phyloP scores from a whole-genome alignment of 1,140 invertebrate genomes.

The Apis laboriosa region DNA sequence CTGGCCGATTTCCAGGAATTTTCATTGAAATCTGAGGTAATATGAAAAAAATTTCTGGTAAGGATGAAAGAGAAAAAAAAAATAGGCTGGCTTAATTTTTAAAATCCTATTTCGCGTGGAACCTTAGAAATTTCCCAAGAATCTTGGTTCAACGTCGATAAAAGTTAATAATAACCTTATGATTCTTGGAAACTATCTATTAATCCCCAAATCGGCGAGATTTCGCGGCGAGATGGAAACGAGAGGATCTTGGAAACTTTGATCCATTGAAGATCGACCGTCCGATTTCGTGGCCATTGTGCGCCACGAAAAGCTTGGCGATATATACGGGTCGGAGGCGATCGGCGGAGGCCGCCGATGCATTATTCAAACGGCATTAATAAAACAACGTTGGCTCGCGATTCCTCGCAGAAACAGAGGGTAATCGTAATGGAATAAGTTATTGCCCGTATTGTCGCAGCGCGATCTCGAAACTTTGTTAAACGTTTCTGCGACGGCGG shows the following conservation, averaged over 20 bases:
- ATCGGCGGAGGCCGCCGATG: slow-evolving; percentile 6
- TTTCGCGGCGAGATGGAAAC: too few species aligned
- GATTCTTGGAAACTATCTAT: too few species aligned
- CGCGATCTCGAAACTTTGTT: slow-evolving; percentile 22
- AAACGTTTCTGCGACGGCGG: neutral
- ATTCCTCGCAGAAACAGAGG: neutral
- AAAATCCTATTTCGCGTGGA: too few species aligned
- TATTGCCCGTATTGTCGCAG: neutral
- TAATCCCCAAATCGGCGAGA: neutral
- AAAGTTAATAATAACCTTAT: too few species aligned
- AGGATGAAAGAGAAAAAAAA: too few species aligned
- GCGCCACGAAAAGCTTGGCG: neutral
- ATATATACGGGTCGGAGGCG: neutral
- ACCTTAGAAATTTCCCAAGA: too few species aligned
- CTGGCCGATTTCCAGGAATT: too few species aligned
- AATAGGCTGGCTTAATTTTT: too few species aligned
- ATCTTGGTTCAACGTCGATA: too few species aligned
- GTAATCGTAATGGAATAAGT: slow-evolving; percentile 33
- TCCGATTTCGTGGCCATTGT: neutral
- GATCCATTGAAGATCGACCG: too few species aligned
- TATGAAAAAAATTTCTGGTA: too few species aligned
- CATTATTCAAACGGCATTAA: slow-evolving; percentile 31
- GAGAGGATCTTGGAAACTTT: neutral
- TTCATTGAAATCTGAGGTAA: too few species aligned
- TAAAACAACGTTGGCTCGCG: neutral